Percentiles rank a stretch among this genome's conserved stretches.
phyloP scores from a whole-genome alignment of 2,797 vertebrate species.

The Spea hammondii region DNA sequence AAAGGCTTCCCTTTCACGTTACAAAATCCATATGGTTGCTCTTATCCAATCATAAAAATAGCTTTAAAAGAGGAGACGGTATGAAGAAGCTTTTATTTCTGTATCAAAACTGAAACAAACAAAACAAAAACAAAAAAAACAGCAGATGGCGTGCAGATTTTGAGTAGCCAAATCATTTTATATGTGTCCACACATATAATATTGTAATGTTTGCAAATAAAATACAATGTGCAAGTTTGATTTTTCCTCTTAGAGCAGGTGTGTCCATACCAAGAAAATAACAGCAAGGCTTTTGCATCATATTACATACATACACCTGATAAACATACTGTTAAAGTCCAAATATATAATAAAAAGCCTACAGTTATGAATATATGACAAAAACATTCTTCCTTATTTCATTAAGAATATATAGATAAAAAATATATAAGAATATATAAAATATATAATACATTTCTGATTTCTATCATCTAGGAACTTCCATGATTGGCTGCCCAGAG shows the following conservation, averaged over 20 bases:
- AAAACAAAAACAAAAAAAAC: slow-evolving; percentile 7
- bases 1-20: slow-evolving; percentile 27
- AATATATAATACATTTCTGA: too few relatives aligned
- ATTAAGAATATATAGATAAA: too few relatives aligned
- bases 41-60: slow-evolving; percentile 34
- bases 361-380: too few relatives aligned
- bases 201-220: slow-evolving; percentile 47
- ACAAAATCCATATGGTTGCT: slow-evolving; percentile 27
- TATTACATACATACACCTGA: too few relatives aligned
- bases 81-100: slow-evolving; percentile 16
- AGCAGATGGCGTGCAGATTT: slow-evolving; percentile 39
- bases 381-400: too few relatives aligned
- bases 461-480: too few relatives aligned
- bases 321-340: too few relatives aligned
- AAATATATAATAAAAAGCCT: too few relatives aligned
- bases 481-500: too few relatives aligned
- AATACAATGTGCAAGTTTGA: neutral
- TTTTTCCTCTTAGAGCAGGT: slow-evolving; percentile 26
- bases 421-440: too few relatives aligned
- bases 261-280: neutral
- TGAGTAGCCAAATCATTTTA: slow-evolving; percentile 26
- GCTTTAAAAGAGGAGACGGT: neutral
- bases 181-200: slow-evolving; percentile 18
- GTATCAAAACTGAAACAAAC: slow-evolving; percentile 6
- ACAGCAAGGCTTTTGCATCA: too few relatives aligned